Conservation (phyloP, 2,888 invertebrate species). For the Lasioglossum lativentre region DNA sequence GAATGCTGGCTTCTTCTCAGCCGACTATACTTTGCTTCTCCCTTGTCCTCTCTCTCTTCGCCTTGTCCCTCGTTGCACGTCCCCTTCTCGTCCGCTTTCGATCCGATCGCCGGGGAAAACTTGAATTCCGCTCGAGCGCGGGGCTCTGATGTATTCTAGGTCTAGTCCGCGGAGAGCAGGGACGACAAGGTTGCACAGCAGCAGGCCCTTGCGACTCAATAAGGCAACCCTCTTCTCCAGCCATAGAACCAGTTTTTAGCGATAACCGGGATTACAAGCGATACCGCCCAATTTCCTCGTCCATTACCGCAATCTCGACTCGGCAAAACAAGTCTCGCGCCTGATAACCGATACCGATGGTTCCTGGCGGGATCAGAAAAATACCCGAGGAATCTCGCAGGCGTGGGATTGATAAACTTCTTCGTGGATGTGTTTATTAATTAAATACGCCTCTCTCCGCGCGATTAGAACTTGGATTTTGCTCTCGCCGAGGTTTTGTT, state of each 20-base stretch:
- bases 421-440: neutral
- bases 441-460: neutral
- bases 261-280: conserved; percentile 16
- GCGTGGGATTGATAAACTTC: neutral
- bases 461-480: neutral
- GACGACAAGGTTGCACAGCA: conserved; percentile 31
- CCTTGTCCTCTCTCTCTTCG: conserved; percentile 17
- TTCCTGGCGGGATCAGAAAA: neutral
- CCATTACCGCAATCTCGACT: conserved; percentile 31
- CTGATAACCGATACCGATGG: neutral
- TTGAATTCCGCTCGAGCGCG: conserved; percentile 6
- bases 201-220: conserved; percentile 29
- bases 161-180: neutral
- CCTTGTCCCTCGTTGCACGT: conserved; percentile 19
- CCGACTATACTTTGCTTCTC: conserved; percentile 44
- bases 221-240: conserved; percentile 12
- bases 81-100: neutral
- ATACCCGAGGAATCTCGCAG: neutral
- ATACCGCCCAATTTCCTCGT: conserved; percentile 28
- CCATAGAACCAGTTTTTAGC: conserved; percentile 37
- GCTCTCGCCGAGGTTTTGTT: neutral
- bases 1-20: conserved; percentile 61
- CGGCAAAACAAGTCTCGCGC: neutral
- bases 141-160: neutral
- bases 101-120: conserved; percentile 21